These are phyloP conservation scores for Gnathonemus echidnorhynchus DNA, from an alignment of 2,113 vertebrate genomes.

Conservation along the genomic window DNA sequence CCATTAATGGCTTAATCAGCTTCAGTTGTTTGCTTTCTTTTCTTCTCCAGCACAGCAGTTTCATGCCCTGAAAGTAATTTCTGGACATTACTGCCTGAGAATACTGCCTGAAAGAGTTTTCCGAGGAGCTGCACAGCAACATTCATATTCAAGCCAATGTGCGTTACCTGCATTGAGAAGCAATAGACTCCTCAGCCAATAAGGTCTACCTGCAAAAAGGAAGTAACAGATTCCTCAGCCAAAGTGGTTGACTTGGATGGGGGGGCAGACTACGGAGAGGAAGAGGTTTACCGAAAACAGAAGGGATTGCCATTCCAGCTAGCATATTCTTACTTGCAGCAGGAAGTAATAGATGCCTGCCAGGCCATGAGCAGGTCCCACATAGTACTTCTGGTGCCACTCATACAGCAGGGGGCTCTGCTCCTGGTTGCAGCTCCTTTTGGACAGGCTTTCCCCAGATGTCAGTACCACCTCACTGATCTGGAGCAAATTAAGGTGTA, in stretches of 20 bases:
- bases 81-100: not conserved
- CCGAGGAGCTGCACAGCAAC: not conserved
- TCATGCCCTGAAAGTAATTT: not conserved
- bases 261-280: not conserved
- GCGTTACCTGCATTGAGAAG: constrained; percentile 1
- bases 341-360: constrained; percentile 94
- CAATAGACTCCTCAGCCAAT: constrained; percentile 14
- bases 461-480: constrained; percentile 70
- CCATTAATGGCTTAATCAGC: not conserved
- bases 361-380: constrained; percentile 89
- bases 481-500: constrained; percentile 46
- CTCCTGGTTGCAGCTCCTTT: constrained; percentile 66
- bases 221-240: constrained; percentile 13
- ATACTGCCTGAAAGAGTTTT: not conserved
- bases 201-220: constrained; percentile 16
- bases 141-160: constrained; percentile 9
- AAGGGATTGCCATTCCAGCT: not conserved
- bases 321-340: constrained; percentile 72
- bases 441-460: constrained; percentile 79
- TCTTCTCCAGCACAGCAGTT: not conserved
- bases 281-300: not conserved
- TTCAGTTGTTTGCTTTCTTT: not conserved
- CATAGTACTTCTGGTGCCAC: constrained; percentile 91
- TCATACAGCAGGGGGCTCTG: constrained; percentile 89
- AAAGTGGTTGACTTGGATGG: not conserved